Percentiles rank a stretch among this genome's conserved stretches.
These are phyloP conservation scores for Mirounga angustirostris DNA, from an alignment of 2,113 vertebrate genomes.

Conservation along the genomic window DNA sequence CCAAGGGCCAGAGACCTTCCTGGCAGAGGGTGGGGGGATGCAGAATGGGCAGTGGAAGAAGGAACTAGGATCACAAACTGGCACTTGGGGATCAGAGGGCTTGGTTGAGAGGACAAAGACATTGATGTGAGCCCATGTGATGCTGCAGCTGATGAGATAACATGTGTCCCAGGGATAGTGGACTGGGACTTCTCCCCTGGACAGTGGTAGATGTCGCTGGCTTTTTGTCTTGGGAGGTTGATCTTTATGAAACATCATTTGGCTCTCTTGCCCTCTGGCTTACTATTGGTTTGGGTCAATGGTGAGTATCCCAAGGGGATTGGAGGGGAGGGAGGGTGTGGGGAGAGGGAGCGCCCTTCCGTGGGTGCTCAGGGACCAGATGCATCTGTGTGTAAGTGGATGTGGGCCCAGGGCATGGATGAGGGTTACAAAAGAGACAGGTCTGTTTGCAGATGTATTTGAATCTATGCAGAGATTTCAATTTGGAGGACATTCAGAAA, in stretches of 20 bases:
- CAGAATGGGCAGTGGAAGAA: background rate
- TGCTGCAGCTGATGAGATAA: background rate
- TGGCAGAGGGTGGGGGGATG: background rate
- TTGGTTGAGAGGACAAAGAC: background rate
- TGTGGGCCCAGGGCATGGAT: background rate
- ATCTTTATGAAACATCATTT: background rate
- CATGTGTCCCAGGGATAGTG: accelerated
- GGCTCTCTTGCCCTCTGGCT: background rate
- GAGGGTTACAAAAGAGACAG: background rate
- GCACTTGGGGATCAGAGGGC: background rate
- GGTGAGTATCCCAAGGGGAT: background rate
- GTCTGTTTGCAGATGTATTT: background rate
- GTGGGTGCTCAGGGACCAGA: accelerated
- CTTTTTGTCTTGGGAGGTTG: background rate
- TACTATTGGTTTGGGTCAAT: background rate
- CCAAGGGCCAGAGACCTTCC: background rate
- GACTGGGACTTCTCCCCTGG: background rate
- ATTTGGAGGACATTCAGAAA: background rate
- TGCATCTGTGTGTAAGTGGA: background rate
- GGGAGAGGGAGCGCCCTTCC: background rate
- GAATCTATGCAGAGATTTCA: background rate
- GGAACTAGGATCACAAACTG: background rate
- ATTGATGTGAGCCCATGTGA: too few species aligned
- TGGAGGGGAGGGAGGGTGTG: background rate
- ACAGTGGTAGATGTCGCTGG: background rate